A percentile compares a stretch with the other conserved stretches of the same genome.
These are phyloP conservation scores for Stenchaetothrips biformis DNA, from an alignment of 2,888 invertebrate genomes.

Conservation along the genomic window DNA sequence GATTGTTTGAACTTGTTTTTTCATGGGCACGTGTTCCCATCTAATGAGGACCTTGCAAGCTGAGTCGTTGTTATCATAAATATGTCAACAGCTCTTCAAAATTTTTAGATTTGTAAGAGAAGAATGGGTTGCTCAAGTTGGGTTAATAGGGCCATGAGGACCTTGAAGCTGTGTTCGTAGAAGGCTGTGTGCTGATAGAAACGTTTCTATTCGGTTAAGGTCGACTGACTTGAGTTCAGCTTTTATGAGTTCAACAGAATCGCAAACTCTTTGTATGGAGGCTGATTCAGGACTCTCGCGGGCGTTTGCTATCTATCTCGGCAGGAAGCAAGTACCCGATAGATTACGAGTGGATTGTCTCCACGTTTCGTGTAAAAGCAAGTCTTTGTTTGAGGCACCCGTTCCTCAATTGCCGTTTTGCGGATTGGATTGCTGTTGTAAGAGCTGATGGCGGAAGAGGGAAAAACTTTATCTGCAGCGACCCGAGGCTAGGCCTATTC, in stretches of 20 bases:
- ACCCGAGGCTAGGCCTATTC: not conserved
- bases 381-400: not conserved
- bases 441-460: constrained; percentile 13
- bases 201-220: not conserved
- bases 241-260: not conserved
- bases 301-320: not conserved
- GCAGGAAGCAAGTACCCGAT: not conserved
- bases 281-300: not conserved
- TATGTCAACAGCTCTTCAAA: not conserved
- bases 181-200: not conserved
- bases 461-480: not conserved
- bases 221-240: not conserved
- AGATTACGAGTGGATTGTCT: not conserved
- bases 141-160: not conserved
- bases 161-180: not conserved
- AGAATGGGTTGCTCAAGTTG: not conserved
- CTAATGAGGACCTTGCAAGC: not conserved
- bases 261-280: constrained; percentile 6
- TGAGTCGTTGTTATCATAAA: not conserved
- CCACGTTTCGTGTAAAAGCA: not conserved
- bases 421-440: not conserved
- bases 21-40: too few species aligned
- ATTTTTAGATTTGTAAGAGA: not conserved
- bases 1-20: too few species aligned
- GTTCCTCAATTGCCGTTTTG: not conserved